These are phyloP conservation scores for Perdita meconis DNA, from an alignment of 2,888 invertebrate genomes.

Conservation along the genomic window DNA sequence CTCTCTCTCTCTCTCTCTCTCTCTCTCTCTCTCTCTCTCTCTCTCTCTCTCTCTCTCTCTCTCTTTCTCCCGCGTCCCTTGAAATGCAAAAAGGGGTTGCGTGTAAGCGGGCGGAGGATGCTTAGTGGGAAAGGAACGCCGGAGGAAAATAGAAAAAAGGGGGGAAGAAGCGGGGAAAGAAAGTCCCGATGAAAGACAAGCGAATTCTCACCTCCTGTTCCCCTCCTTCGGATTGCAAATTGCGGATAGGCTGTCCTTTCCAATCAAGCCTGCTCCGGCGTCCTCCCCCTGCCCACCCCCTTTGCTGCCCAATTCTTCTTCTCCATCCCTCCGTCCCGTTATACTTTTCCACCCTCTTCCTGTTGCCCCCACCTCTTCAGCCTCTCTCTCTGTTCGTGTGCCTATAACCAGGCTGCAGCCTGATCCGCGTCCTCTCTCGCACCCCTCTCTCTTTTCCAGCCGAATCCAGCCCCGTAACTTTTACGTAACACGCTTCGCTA, in stretches of 20 bases:
- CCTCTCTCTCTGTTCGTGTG: slow-evolving; percentile 57
- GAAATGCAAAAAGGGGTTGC: slow-evolving; percentile 75
- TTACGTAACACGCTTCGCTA: slow-evolving; percentile 77
- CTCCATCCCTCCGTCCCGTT: slow-evolving; percentile 69
- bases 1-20: not conserved
- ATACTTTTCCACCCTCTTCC: slow-evolving; percentile 66
- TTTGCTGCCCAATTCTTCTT: slow-evolving; percentile 68
- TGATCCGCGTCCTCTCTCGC: slow-evolving; percentile 68
- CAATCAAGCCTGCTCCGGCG: slow-evolving; percentile 76
- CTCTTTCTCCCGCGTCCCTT: slow-evolving; percentile 46
- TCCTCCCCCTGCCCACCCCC: slow-evolving; percentile 38
- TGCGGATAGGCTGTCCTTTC: slow-evolving; percentile 81
- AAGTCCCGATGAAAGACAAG: slow-evolving; percentile 76
- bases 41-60: no score
- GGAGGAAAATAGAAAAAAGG: slow-evolving; percentile 49
- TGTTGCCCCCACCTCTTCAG: slow-evolving; percentile 44
- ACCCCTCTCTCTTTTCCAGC: slow-evolving; percentile 37
- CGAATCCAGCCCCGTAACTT: slow-evolving; percentile 68
- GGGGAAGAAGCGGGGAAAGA: slow-evolving; percentile 59
- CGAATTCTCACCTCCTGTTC: slow-evolving; percentile 75
- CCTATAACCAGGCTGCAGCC: slow-evolving; percentile 66
- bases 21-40: not conserved
- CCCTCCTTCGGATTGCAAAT: slow-evolving; percentile 73
- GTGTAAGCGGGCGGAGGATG: slow-evolving; percentile 40
- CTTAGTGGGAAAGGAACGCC: slow-evolving; percentile 39